Evolutionary conservation across 2,888 invertebrate species (phyloP), one percentile per base, ranked within the genome.

Genomic region (Acanthopleura granulata): DNA sequence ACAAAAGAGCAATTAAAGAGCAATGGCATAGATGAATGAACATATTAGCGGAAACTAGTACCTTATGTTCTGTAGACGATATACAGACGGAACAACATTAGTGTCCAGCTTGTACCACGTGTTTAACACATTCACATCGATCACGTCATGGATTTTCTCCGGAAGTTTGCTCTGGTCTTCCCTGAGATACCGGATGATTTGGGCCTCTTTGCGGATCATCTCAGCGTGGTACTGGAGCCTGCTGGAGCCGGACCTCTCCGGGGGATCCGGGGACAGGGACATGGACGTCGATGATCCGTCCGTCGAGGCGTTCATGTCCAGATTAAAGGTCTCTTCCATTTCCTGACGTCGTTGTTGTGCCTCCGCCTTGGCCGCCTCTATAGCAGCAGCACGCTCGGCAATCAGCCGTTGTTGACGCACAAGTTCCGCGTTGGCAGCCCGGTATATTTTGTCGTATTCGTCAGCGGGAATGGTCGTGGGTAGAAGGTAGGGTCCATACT

Each of bases 91-190:
- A 15, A 83, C 78, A 16, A 82, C 73, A 77, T 90, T 91, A 61
- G 88, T 85, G 76, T 91, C 90, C 72, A 89, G 82, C n/a, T 82
- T 78, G 78, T 91, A 92, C 87, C 89, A 90, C 27, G 90, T 86
- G 49, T 86, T 83, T 49, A 91, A 82, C 0, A 89, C 77, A 49
- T 86, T 83, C 0, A 89, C 88, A 82, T 91, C 91, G 70, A 89
- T 83, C 11, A 85, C 74, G 9, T 77, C 77, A 0, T 80, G 79
- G 57, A 84, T 82, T n/a, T 81, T 79, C 27, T 72, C 72, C 16
- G 50, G 22, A n/a, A 22, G 16, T 25, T 40, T 71, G 4, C 9
- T 27, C 18, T 40, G 50, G 15, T 71, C 71, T 27, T 71, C 49
- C 1, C 49, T 30, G 4, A 71, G 3, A 16, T 9, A 49, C 18